Conservation (phyloP, 2,113 vertebrate species). For the Apaloderma vittatum region DNA sequence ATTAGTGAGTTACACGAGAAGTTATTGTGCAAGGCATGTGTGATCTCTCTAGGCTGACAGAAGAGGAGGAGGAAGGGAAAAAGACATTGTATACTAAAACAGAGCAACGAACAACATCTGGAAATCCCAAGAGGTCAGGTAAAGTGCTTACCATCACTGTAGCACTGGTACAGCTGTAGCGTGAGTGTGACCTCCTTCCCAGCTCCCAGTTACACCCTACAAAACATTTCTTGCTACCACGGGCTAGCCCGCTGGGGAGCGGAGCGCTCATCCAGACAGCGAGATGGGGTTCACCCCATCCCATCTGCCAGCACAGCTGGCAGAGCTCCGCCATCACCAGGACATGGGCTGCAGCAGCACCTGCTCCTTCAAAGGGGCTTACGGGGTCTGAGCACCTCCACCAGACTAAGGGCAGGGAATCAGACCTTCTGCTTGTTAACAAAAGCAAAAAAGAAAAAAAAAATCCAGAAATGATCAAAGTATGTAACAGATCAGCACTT, state of each 20-base stretch:
- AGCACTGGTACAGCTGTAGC: background rate
- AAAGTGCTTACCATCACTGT: background rate
- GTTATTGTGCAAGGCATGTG: background rate
- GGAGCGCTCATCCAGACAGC: background rate
- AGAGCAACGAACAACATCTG: background rate
- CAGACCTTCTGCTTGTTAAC: background rate
- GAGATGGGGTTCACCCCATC: background rate
- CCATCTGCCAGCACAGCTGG: background rate
- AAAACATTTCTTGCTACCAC: fast-evolving
- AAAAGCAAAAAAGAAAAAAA: background rate
- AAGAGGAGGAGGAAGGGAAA: background rate
- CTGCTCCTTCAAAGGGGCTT: background rate
- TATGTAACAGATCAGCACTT: background rate
- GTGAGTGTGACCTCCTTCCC: background rate
- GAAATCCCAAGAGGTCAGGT: background rate
- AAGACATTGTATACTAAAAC: background rate
- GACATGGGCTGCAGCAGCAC: background rate
- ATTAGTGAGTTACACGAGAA: background rate
- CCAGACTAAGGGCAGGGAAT: background rate
- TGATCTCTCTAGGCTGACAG: background rate
- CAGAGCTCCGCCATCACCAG: background rate
- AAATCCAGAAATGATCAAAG: background rate
- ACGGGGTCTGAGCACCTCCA: background rate
- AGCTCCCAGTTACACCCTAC: background rate
- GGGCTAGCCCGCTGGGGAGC: background rate